Conservation (phyloP, 2,113 vertebrate species). For the Peromyscus polionotus region DNA sequence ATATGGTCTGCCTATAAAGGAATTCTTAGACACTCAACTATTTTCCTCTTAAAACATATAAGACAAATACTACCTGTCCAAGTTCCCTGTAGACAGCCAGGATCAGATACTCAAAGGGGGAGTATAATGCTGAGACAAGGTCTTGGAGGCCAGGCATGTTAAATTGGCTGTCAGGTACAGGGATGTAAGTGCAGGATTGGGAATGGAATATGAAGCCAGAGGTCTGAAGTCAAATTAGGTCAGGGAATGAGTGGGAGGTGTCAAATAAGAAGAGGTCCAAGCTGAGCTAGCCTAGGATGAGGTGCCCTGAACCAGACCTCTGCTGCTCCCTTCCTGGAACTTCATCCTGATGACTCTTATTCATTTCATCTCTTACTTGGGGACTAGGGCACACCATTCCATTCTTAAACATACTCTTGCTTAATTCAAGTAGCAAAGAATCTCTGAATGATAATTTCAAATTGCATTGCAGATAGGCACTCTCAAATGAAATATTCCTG, state of each 20-base stretch:
- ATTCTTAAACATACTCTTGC: background rate
- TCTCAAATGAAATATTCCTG: background rate
- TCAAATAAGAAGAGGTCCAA: conserved; percentile 1
- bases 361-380: background rate
- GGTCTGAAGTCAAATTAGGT: conserved; percentile 29
- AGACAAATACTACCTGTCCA: conserved; percentile 48
- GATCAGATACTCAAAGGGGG: conserved; percentile 7
- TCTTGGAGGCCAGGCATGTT: conserved; percentile 36
- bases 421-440: conserved; percentile 9
- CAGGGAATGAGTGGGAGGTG: background rate
- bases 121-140: conserved; percentile 22
- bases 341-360: background rate
- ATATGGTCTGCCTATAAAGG: conserved; percentile 3
- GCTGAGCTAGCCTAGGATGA: background rate
- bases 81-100: background rate
- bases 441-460: background rate
- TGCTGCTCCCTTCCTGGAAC: background rate
- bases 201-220: conserved; percentile 38
- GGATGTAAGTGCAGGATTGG: background rate
- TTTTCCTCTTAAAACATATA: conserved; percentile 52
- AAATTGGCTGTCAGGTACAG: conserved; percentile 47
- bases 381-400: background rate
- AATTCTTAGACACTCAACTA: conserved; percentile 45
- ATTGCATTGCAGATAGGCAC: background rate
- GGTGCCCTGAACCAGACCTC: background rate